Conservation (phyloP, 2,797 vertebrate genomes). For the Chaetophractus vellerosus region DNA sequence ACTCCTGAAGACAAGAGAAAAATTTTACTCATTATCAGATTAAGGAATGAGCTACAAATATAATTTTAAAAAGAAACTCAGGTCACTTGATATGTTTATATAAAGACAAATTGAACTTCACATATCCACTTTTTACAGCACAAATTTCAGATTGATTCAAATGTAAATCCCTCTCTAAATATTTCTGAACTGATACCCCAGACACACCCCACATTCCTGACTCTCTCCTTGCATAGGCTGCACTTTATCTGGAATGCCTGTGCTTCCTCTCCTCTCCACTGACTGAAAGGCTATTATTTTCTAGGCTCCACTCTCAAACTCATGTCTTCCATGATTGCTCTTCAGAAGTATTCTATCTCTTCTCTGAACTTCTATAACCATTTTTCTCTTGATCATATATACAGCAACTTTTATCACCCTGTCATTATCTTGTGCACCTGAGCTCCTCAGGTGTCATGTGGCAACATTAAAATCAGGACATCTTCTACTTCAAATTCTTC, state of each 20-base stretch:
- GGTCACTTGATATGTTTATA: neutral
- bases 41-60: neutral
- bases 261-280: neutral
- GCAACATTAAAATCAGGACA: neutral
- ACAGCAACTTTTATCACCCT: neutral
- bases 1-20: neutral
- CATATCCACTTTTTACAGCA: neutral
- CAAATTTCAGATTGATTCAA: neutral
- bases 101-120: neutral
- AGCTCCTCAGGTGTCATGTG: neutral
- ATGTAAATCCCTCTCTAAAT: neutral
- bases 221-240: neutral
- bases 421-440: neutral
- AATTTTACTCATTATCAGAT: neutral
- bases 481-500: neutral
- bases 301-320: neutral
- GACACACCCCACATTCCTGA: neutral
- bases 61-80: neutral
- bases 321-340: neutral
- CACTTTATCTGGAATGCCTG: neutral
- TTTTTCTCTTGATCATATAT: neutral
- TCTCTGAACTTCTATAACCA: neutral
- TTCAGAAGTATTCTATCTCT: neutral
- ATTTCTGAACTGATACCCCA: neutral
- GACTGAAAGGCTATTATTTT: neutral